Conservation (phyloP, 2,113 vertebrate genomes). For the Tretioscincus oriximinensis region DNA sequence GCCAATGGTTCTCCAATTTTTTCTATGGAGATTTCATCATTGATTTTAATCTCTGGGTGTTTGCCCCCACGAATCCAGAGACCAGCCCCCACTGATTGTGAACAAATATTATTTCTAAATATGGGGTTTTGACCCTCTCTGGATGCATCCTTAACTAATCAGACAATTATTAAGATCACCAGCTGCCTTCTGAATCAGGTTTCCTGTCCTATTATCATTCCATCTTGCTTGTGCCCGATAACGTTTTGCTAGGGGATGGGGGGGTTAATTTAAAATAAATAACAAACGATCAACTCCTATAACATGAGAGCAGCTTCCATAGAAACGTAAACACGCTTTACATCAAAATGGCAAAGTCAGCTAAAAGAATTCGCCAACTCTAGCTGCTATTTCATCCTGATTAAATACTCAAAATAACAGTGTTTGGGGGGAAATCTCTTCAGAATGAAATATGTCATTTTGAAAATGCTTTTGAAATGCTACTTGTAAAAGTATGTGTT, state of each 20-base stretch:
- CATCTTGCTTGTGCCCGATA: not conserved
- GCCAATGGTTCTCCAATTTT: too few species aligned
- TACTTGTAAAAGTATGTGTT: not conserved
- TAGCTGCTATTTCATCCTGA: not conserved
- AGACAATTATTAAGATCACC: not conserved
- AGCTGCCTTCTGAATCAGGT: not conserved
- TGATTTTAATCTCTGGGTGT: too few species aligned
- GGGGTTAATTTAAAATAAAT: conserved; percentile 9
- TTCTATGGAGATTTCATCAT: too few species aligned
- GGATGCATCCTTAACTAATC: not conserved
- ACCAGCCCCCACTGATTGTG: too few species aligned
- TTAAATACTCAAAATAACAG: conserved; percentile 1
- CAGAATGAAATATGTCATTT: conserved; percentile 12
- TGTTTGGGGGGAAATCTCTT: conserved; percentile 13
- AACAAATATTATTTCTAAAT: too few species aligned
- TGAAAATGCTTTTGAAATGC: conserved; percentile 17
- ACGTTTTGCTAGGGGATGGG: not conserved
- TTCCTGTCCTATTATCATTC: not conserved
- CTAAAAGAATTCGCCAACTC: conserved; percentile 2
- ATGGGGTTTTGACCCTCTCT: not conserved
- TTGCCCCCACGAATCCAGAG: too few species aligned
- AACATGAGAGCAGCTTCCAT: not conserved
- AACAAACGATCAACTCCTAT: not conserved
- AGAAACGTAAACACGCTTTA: conserved; percentile 1
- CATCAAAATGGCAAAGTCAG: conserved; percentile 21